Conservation (phyloP, 92 coral and sea anemone genomes). For the Umimayanthus chanpuru region DNA sequence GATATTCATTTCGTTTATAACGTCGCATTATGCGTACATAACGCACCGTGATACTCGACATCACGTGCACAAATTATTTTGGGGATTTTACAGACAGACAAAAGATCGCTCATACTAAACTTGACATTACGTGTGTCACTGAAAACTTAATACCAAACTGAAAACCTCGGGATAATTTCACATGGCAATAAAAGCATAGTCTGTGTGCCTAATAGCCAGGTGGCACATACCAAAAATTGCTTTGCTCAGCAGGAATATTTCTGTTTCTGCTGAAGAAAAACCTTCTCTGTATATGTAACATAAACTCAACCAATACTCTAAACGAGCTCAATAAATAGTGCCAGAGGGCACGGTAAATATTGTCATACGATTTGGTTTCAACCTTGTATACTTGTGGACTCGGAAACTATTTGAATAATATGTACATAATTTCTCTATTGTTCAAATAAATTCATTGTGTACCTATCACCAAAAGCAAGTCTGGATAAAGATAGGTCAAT, state of each 20-base stretch:
- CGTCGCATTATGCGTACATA: no score
- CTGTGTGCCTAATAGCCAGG: background rate
- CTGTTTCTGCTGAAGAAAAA: background rate
- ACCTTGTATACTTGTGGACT: background rate
- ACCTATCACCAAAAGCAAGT: constrained; percentile 12
- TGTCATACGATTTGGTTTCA: background rate
- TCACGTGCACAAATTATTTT: no score
- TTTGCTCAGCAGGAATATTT: background rate
- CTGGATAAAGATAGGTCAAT: constrained; percentile 9
- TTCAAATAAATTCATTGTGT: background rate
- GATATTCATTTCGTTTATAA: no score
- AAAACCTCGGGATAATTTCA: background rate
- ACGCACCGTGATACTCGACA: no score
- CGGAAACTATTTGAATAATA: constrained; percentile 3
- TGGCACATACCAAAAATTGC: background rate
- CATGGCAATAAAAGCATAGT: background rate
- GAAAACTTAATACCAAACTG: background rate
- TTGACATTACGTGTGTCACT: background rate
- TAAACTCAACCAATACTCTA: background rate
- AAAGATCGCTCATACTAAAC: no score
- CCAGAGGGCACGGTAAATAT: constrained; percentile 25
- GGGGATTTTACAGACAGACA: no score
- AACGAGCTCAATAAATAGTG: constrained; percentile 15
- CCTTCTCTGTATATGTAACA: background rate
- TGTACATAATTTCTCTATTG: background rate